Conservation (phyloP, 2,888 invertebrate genomes). For the Terebella lapidaria region DNA sequence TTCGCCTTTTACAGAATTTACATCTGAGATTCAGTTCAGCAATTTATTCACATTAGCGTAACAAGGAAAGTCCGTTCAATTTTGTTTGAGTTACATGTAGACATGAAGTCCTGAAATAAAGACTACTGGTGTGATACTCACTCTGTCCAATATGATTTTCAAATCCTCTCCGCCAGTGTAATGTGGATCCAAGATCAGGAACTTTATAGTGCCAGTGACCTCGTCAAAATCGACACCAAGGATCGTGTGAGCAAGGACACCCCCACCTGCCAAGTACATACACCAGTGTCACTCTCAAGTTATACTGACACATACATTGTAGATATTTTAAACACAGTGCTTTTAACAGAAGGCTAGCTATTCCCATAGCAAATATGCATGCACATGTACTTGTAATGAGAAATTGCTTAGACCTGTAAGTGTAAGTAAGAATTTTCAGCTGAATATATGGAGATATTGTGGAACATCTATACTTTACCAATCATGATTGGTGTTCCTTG, state of each 20-base stretch:
- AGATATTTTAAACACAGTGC: too few species aligned
- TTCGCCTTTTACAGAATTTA: too few species aligned
- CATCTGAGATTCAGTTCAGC: not conserved
- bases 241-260: constrained; percentile 95
- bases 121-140: constrained; percentile 18
- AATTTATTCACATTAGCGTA: not conserved
- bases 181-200: constrained; percentile 97
- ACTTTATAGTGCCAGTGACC: constrained; percentile 73
- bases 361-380: too few species aligned
- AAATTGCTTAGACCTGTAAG: too few species aligned
- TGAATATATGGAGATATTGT: too few species aligned
- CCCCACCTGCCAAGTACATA: constrained; percentile 70
- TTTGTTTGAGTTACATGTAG: not conserved
- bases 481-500: constrained; percentile 98
- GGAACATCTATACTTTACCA: too few species aligned
- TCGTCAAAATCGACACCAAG: constrained; percentile 86
- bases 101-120: not conserved
- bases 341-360: too few species aligned
- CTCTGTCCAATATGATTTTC: constrained; percentile 56
- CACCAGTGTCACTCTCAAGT: not conserved
- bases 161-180: constrained; percentile 87
- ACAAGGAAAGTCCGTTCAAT: too few species aligned
- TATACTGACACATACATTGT: too few species aligned
- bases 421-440: too few species aligned
- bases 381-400: too few species aligned